phyloP scores from a whole-genome alignment of 2,888 invertebrate species.

The Tipula helvola region DNA sequence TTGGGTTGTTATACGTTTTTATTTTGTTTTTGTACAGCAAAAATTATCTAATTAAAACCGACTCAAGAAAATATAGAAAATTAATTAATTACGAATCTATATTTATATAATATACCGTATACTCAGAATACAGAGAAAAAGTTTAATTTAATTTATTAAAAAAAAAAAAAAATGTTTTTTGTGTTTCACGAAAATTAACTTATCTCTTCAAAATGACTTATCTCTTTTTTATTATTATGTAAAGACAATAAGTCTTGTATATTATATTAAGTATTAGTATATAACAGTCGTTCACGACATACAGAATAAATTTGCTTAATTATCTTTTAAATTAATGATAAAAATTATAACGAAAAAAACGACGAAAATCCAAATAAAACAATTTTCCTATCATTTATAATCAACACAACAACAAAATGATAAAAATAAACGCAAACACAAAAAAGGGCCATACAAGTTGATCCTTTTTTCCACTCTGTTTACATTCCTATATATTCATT shows the following conservation, averaged over 20 bases:
- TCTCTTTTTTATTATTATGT: not conserved
- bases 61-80: not conserved
- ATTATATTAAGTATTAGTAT: not conserved
- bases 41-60: not conserved
- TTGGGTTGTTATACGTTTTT: not conserved
- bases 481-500: not conserved
- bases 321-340: not conserved
- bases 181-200: not conserved
- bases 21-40: not conserved
- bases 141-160: not conserved
- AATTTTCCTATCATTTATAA: not conserved
- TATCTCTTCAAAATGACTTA: not conserved
- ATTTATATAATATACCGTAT: not conserved
- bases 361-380: not conserved
- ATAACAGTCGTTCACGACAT: not conserved
- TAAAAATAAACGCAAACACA: not conserved
- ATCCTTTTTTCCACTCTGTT: not conserved
- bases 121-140: not conserved
- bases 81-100: not conserved
- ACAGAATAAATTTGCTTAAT: not conserved
- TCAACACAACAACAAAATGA: not conserved
- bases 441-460: not conserved
- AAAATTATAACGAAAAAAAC: not conserved
- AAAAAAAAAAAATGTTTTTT: not conserved
- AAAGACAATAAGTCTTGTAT: not conserved